Evolutionary conservation across 1,140 invertebrate genomes (phyloP).

Genomic region (Araneus ventricosus): DNA sequence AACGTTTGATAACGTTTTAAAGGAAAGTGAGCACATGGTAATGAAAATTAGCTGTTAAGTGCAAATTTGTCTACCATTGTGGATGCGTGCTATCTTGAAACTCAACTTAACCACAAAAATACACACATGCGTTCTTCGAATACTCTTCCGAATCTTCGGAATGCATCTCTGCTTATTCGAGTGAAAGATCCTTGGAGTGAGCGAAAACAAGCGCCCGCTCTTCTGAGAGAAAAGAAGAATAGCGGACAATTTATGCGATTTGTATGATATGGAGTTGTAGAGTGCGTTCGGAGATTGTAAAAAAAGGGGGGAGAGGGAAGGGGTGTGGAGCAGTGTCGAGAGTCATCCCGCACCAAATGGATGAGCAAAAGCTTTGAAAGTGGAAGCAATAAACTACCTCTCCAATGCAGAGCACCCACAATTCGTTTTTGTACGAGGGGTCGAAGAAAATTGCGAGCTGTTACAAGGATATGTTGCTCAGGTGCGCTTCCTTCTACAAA

Average conservation of each 20-base stretch:
- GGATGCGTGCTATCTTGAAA: neutral
- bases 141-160: neutral
- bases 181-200: neutral
- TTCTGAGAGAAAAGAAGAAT: constrained; percentile 13
- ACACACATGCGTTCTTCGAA: too few species aligned
- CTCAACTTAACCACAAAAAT: too few species aligned
- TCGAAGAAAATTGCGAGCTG: constrained; percentile 29
- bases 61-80: too few species aligned
- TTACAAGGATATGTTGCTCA: neutral
- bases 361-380: constrained; percentile 72
- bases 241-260: constrained; percentile 74
- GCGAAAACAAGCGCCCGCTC: constrained; percentile 41
- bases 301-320: constrained; percentile 24
- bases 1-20: too few species aligned
- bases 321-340: constrained; percentile 31
- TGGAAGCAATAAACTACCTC: constrained; percentile 74
- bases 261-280: constrained; percentile 73
- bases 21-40: too few species aligned
- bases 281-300: constrained; percentile 53
- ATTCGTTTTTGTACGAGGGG: constrained; percentile 62
- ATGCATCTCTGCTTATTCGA: constrained; percentile 1
- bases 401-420: constrained; percentile 4
- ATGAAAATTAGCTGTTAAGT: too few species aligned
- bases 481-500: neutral
- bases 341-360: constrained; percentile 67